Percentiles rank a stretch among this genome's conserved stretches.
These are phyloP conservation scores for Leptinotarsa juncta DNA, from an alignment of 2,888 invertebrate species.

Conservation along the genomic window DNA sequence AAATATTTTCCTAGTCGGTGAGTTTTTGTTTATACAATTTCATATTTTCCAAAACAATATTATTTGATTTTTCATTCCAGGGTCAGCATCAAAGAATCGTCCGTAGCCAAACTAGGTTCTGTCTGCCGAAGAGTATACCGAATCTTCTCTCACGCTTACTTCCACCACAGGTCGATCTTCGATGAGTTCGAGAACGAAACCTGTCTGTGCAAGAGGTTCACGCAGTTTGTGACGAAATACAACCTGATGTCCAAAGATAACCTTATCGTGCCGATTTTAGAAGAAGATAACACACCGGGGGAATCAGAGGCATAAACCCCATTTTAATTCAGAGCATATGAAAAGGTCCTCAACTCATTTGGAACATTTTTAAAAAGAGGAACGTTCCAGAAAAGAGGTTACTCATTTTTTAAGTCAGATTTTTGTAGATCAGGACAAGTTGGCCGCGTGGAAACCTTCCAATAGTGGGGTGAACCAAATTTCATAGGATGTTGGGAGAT, in stretches of 20 bases:
- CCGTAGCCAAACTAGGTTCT: constrained; percentile 97
- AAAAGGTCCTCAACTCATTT: not conserved
- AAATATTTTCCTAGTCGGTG: constrained; percentile 99
- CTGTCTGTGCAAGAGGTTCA: constrained; percentile 94
- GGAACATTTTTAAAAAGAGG: not conserved
- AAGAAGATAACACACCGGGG: constrained; percentile 75
- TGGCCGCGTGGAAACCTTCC: not conserved
- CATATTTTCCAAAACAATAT: not conserved
- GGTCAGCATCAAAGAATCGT: constrained; percentile 98
- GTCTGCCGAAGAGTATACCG: constrained; percentile 98
- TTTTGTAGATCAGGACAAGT: not conserved
- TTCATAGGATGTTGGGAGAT: not conserved
- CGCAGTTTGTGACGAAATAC: constrained; percentile 98
- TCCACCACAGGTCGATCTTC: constrained; percentile 96
- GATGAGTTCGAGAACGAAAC: constrained; percentile 98
- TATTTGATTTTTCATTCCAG: constrained; percentile 67
- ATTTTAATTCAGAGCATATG: not conserved
- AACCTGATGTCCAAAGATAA: constrained; percentile 98
- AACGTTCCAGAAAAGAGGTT: not conserved
- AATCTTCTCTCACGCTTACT: constrained; percentile 99
- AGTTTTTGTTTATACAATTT: constrained; percentile 36
- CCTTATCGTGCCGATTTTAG: constrained; percentile 96
- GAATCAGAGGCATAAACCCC: constrained; percentile 65
- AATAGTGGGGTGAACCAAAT: not conserved
- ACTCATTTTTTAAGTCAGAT: not conserved